Percentiles rank a stretch among this genome's conserved stretches.
Conservation (phyloP, 1,140 invertebrate genomes). For the Trissolcus basalis region DNA sequence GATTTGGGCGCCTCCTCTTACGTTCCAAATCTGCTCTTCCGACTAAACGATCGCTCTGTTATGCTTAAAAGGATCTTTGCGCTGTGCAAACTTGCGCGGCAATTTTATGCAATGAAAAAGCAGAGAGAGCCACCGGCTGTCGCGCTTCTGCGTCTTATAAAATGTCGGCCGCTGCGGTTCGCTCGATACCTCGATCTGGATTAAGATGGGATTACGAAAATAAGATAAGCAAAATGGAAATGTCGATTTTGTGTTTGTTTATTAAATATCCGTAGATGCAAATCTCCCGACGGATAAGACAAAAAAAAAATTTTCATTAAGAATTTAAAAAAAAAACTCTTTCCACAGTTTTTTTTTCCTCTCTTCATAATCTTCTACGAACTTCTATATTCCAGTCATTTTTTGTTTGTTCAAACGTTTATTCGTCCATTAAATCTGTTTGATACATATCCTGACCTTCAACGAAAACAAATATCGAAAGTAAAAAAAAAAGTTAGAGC, state of each 20-base stretch:
- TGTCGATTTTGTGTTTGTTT: conserved; percentile 5
- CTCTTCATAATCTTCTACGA: neutral
- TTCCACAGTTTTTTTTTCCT: too few relatives aligned
- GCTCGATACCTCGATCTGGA: conserved; percentile 10
- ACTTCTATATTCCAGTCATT: too few relatives aligned
- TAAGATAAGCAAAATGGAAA: conserved; percentile 4
- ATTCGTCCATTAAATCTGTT: too few relatives aligned
- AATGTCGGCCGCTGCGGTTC: neutral
- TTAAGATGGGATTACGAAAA: conserved; percentile 29
- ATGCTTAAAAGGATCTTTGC: conserved; percentile 25
- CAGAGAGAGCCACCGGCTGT: neutral
- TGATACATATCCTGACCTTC: too few relatives aligned
- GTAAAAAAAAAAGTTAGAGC: too few relatives aligned
- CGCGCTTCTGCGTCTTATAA: neutral
- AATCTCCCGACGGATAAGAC: neutral
- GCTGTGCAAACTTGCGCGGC: conserved; percentile 11
- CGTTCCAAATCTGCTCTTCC: conserved; percentile 29
- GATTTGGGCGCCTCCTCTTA: conserved; percentile 29
- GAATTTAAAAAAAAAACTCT: too few relatives aligned
- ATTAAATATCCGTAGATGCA: neutral
- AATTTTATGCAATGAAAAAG: conserved; percentile 19
- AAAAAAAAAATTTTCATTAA: neutral
- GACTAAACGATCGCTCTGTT: conserved; percentile 24
- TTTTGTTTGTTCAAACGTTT: too few relatives aligned
- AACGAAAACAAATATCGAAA: too few relatives aligned